phyloP scores from a whole-genome alignment of 2,113 vertebrate species.

The Ahaetulla prasina region DNA sequence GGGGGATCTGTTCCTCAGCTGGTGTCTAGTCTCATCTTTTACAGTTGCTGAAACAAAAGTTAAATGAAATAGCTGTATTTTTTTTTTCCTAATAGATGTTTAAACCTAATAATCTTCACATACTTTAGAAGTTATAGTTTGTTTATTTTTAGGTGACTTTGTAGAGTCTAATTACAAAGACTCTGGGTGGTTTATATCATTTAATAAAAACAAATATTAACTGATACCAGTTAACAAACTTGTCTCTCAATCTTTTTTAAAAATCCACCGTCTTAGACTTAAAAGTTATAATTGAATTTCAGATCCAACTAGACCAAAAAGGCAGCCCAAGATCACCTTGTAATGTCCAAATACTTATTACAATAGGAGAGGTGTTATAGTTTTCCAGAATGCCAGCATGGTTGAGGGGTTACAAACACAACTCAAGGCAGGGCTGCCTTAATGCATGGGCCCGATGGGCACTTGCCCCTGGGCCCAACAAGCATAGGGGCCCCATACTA shows the following conservation, averaged over 20 bases:
- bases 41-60: neutral
- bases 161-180: neutral
- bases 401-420: neutral
- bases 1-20: neutral
- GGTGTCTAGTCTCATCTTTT: neutral
- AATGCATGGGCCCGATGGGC: too few relatives aligned
- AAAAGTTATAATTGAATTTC: neutral
- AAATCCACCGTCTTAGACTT: neutral
- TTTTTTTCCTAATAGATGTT: neutral
- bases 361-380: neutral
- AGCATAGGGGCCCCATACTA: too few relatives aligned
- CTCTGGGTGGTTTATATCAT: neutral
- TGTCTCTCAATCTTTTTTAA: neutral
- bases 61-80: neutral
- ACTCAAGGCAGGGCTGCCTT: neutral
- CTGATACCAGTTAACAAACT: neutral
- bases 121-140: neutral
- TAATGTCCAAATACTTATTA: neutral
- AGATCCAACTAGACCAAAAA: neutral
- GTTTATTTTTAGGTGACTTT: neutral
- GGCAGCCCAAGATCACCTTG: neutral
- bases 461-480: too few relatives aligned
- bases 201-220: neutral
- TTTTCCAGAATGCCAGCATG: neutral
- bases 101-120: neutral